These are phyloP conservation scores for Brenthis ino DNA, from an alignment of 2,888 invertebrate genomes.

Conservation along the genomic window DNA sequence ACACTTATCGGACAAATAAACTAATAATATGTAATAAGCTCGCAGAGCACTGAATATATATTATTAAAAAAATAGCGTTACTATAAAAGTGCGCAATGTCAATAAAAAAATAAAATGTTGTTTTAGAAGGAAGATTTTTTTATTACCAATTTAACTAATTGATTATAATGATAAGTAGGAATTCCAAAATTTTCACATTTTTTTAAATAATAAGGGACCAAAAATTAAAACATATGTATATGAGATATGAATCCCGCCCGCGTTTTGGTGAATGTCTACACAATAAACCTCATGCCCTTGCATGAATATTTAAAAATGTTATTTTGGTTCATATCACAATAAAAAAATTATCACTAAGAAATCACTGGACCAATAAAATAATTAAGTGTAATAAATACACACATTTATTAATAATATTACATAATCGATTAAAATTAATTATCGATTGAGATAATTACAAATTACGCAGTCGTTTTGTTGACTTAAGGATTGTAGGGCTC, in stretches of 20 bases:
- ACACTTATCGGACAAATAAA: background rate
- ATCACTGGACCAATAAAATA: conserved; percentile 18
- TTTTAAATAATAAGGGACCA: background rate
- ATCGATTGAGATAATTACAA: background rate
- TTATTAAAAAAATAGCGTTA: too few relatives aligned
- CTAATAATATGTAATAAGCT: background rate
- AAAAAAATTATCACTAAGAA: conserved; percentile 1
- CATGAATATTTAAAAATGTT: background rate
- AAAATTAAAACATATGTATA: background rate
- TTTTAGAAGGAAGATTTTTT: too few relatives aligned
- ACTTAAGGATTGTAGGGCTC: background rate
- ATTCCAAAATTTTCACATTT: background rate
- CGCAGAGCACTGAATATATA: too few relatives aligned
- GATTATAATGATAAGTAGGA: too few relatives aligned
- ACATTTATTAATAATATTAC: background rate
- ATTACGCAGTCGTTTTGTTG: conserved; percentile 3
- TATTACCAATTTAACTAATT: too few relatives aligned
- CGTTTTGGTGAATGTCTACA: background rate
- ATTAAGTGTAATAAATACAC: background rate
- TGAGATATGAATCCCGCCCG: background rate
- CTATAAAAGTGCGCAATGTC: too few relatives aligned
- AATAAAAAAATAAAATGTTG: too few relatives aligned
- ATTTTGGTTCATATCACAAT: conserved; percentile 8
- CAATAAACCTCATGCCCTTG: background rate
- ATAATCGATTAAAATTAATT: background rate